A percentile compares a stretch with the other conserved stretches of the same genome.
phyloP scores from a whole-genome alignment of 2,797 vertebrate species.

The Helostoma temminkii region DNA sequence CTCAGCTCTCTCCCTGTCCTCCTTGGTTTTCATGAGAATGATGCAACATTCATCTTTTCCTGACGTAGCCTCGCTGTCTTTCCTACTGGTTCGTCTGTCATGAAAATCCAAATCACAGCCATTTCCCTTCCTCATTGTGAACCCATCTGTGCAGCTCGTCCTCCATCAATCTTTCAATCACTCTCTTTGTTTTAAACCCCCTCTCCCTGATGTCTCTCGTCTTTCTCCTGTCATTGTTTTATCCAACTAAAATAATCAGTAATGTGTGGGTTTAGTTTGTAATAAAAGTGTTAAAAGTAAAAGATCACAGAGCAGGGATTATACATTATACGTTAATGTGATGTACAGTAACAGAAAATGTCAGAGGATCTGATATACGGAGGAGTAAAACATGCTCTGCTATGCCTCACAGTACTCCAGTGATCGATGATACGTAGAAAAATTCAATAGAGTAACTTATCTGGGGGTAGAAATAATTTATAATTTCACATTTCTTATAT shows the following conservation, averaged over 20 bases:
- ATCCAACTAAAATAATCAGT: constrained; percentile 42
- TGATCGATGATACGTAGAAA: constrained; percentile 50
- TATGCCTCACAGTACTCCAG: constrained; percentile 31
- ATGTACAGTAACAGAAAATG: constrained; percentile 36
- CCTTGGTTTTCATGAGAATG: constrained; percentile 47
- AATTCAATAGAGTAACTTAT: constrained; percentile 50
- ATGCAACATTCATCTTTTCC: constrained; percentile 69
- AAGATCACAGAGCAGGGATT: constrained; percentile 46
- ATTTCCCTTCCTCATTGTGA: constrained; percentile 35
- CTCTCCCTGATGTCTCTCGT: constrained; percentile 26
- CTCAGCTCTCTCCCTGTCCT: constrained; percentile 29
- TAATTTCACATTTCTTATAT: constrained; percentile 40
- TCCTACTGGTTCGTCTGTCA: constrained; percentile 43
- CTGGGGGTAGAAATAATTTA: constrained; percentile 42
- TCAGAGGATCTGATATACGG: constrained; percentile 49
- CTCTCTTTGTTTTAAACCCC: constrained; percentile 18
- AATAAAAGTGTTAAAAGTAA: constrained; percentile 46
- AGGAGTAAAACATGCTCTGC: constrained; percentile 50
- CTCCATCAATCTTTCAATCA: constrained; percentile 28
- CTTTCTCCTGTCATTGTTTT: constrained; percentile 25
- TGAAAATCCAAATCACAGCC: constrained; percentile 58
- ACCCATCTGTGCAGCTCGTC: constrained; percentile 46
- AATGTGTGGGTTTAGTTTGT: constrained; percentile 43
- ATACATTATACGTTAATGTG: constrained; percentile 49
- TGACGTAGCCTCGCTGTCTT: constrained; percentile 43